These are phyloP conservation scores for Ostrea edulis DNA, from an alignment of 1,140 invertebrate genomes.

Conservation along the genomic window DNA sequence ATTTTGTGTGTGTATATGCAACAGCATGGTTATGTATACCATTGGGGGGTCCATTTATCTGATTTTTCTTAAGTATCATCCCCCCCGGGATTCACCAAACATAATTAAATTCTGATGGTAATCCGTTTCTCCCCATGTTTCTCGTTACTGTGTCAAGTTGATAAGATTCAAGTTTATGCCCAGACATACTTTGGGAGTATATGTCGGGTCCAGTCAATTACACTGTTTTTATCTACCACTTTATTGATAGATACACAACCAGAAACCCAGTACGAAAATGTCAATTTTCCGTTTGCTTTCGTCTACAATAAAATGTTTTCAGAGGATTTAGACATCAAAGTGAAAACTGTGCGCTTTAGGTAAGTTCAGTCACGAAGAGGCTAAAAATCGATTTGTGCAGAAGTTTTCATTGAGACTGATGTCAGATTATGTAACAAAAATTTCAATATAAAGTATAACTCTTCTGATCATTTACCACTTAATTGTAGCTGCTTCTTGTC, in stretches of 20 bases:
- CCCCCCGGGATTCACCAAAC: not conserved
- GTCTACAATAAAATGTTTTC: not conserved
- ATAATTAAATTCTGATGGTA: slow-evolving; percentile 3
- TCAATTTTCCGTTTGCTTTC: slow-evolving; percentile 18
- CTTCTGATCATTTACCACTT: no score
- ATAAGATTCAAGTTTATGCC: slow-evolving; percentile 20
- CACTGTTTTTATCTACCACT: not conserved
- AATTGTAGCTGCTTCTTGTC: no score
- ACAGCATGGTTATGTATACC: not conserved
- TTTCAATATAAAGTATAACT: no score
- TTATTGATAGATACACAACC: not conserved
- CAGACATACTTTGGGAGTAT: not conserved
- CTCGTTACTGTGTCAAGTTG: not conserved
- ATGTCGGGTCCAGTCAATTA: not conserved
- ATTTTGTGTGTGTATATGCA: not conserved
- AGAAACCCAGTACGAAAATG: slow-evolving; percentile 2
- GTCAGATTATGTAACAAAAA: no score
- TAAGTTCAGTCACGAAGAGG: not conserved
- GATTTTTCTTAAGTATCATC: slow-evolving; percentile 22
- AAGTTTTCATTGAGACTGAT: no score
- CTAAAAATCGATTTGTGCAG: no score
- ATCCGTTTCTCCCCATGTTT: not conserved
- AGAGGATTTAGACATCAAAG: not conserved
- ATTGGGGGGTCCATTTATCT: not conserved
- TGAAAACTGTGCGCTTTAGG: slow-evolving; percentile 27